Conservation (phyloP, 1,140 invertebrate species). For the Probaryconus sp. region DNA sequence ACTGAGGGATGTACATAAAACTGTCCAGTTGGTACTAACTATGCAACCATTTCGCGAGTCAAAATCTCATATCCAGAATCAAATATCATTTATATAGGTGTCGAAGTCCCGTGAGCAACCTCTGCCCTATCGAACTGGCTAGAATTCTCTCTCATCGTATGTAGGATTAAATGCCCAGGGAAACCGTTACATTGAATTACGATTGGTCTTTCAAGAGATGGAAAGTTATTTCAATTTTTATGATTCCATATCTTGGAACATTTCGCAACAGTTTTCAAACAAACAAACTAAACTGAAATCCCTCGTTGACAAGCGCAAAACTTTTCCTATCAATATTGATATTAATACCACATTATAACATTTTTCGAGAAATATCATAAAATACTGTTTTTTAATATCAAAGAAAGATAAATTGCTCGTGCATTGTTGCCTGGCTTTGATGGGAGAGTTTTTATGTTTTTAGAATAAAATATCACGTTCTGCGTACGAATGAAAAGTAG, state of each 20-base stretch:
- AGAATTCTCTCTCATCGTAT: slow-evolving; percentile 13
- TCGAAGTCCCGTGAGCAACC: slow-evolving; percentile 21
- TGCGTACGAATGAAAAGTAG: too few species aligned
- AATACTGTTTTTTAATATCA: too few species aligned
- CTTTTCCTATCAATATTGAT: too few species aligned
- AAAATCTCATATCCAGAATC: slow-evolving; percentile 52
- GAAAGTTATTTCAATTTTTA: slow-evolving; percentile 29
- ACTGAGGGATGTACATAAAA: slow-evolving; percentile 39
- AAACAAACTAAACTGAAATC: neutral
- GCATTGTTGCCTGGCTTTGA: too few species aligned
- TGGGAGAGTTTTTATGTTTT: too few species aligned
- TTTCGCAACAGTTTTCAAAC: neutral
- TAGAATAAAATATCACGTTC: too few species aligned
- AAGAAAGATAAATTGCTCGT: too few species aligned
- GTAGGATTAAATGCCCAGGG: slow-evolving; percentile 1
- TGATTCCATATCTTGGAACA: slow-evolving; percentile 7
- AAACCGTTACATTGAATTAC: slow-evolving; percentile 26
- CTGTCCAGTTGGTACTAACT: slow-evolving; percentile 52
- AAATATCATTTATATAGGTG: slow-evolving; percentile 36
- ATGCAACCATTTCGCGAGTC: slow-evolving; percentile 35
- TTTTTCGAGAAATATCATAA: too few species aligned
- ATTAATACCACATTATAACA: too few species aligned
- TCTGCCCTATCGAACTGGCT: too few species aligned
- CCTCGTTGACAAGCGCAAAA: too few species aligned
- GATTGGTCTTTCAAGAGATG: slow-evolving; percentile 20